phyloP scores from a whole-genome alignment of 23 tunicate genomes.

The Corella eumyota region DNA sequence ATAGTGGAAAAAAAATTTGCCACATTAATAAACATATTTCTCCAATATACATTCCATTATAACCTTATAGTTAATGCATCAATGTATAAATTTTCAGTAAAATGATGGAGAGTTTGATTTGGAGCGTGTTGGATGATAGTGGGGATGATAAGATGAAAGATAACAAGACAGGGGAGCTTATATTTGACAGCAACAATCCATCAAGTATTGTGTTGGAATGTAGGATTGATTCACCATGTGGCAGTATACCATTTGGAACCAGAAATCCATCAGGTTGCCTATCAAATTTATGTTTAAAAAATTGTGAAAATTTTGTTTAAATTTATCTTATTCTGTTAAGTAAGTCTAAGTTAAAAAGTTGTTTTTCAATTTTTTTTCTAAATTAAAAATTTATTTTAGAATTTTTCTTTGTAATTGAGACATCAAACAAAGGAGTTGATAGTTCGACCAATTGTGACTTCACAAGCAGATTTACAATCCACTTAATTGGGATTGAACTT shows the following conservation, averaged over 20 bases:
- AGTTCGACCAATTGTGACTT: slow-evolving; percentile 82
- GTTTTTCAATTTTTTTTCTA: not conserved
- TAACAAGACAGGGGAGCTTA: slow-evolving; percentile 30
- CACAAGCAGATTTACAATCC: slow-evolving; percentile 52
- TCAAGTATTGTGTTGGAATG: slow-evolving; percentile 70
- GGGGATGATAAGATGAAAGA: slow-evolving; percentile 24
- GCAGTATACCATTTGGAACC: slow-evolving; percentile 45
- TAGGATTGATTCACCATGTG: slow-evolving; percentile 72
- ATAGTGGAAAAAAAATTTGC: not conserved
- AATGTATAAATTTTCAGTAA: too few species aligned
- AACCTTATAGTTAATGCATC: too few species aligned
- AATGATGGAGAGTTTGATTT: slow-evolving; percentile 24
- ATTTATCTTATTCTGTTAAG: not conserved
- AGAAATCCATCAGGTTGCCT: slow-evolving; percentile 53
- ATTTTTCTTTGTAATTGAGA: slow-evolving; percentile 57
- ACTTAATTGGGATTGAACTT: slow-evolving; percentile 59
- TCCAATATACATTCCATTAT: too few species aligned
- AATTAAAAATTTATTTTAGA: slow-evolving; percentile 16
- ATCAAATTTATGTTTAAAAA: not conserved
- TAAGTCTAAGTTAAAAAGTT: too few species aligned
- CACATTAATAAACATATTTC: too few species aligned
- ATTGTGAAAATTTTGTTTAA: not conserved
- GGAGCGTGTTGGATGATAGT: slow-evolving; percentile 17
- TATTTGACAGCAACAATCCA: slow-evolving; percentile 47
- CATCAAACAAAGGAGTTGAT: slow-evolving; percentile 74